phyloP scores from a whole-genome alignment of 2,797 vertebrate species.

The Gephyroberyx darwinii region DNA sequence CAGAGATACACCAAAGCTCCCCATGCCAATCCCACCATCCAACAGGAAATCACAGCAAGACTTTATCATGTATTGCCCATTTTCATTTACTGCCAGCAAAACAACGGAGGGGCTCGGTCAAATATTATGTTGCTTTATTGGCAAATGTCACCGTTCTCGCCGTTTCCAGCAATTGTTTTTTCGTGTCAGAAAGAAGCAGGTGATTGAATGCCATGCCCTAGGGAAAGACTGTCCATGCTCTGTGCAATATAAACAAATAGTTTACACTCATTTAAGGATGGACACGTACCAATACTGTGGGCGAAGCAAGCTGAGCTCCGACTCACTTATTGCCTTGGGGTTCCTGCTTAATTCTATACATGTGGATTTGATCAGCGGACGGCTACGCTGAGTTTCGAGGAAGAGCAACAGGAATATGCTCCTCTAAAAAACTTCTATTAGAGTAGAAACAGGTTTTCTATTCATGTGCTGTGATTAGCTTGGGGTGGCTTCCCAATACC shows the following conservation, averaged over 20 bases:
- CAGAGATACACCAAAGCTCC: neutral
- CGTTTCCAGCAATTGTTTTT: slow-evolving; percentile 61
- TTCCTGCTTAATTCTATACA: neutral
- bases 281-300: neutral
- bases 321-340: neutral
- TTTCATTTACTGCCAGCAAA: slow-evolving; percentile 31
- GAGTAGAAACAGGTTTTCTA: neutral
- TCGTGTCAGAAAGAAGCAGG: slow-evolving; percentile 4
- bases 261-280: neutral
- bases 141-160: slow-evolving; percentile 18
- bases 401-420: neutral
- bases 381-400: neutral
- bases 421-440: neutral
- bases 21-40: neutral
- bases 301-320: neutral
- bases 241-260: neutral
- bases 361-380: neutral
- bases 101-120: neutral
- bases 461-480: neutral
- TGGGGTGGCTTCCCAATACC: too few species aligned
- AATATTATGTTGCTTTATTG: slow-evolving; percentile 27
- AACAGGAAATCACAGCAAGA: slow-evolving; percentile 36
- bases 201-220: neutral
- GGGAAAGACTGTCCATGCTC: neutral
- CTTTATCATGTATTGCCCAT: slow-evolving; percentile 13